Evolutionary conservation across 2,888 invertebrate genomes (phyloP).

Genomic region (Theristus sp.): DNA sequence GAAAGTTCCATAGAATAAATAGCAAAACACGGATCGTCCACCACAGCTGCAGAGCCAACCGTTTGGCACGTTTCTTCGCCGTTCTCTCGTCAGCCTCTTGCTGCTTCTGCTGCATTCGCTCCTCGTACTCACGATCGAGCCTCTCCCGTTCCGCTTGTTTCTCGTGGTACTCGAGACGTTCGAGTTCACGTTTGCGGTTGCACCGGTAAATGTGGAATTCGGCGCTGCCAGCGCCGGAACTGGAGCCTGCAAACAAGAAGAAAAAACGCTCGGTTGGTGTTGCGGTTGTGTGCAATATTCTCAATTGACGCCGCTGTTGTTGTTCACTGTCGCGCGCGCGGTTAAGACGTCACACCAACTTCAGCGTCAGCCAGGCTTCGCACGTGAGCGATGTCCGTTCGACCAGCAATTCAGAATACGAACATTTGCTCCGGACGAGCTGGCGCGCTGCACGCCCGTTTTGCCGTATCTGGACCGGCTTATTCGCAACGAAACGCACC

Average conservation of each 20-base stretch:
- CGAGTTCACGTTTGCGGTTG: slow-evolving; percentile 75
- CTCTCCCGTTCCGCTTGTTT: slow-evolving; percentile 47
- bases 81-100: slow-evolving; percentile 56
- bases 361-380: no score
- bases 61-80: slow-evolving; percentile 71
- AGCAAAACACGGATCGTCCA: background rate
- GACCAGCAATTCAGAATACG: no score
- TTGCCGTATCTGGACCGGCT: background rate
- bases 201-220: slow-evolving; percentile 96
- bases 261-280: no score
- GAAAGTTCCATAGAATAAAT: no score
- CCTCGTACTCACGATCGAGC: slow-evolving; percentile 58
- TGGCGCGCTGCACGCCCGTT: no score
- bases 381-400: no score
- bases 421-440: no score
- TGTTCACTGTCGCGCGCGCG: no score
- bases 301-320: no score
- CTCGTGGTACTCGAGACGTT: slow-evolving; percentile 73
- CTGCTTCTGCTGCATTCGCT: slow-evolving; percentile 48
- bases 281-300: no score
- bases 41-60: slow-evolving; percentile 29
- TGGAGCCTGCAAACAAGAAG: slow-evolving; percentile 44
- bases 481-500: background rate
- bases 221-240: slow-evolving; percentile 92
- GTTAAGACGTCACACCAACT: no score